phyloP scores from a whole-genome alignment of 2,888 invertebrate species.

The Sarcophaga variegata region DNA sequence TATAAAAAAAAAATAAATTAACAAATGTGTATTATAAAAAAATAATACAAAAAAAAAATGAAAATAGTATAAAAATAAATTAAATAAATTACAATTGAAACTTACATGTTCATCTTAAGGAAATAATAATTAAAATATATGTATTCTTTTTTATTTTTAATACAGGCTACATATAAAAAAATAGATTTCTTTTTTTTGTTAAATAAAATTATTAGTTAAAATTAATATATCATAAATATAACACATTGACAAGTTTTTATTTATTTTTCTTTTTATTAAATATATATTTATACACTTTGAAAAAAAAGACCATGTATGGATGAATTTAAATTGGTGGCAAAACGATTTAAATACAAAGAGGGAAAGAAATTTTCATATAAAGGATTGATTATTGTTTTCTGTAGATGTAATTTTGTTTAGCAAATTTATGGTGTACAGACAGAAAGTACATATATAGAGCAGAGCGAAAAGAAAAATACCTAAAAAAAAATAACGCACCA shows the following conservation, averaged over 20 bases:
- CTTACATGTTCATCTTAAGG: slow-evolving; percentile 12
- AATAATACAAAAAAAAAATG: not conserved
- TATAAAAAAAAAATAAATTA: not conserved
- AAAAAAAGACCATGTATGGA: slow-evolving; percentile 56
- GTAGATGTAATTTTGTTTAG: too few species aligned
- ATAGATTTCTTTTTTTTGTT: not conserved
- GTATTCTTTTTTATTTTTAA: not conserved
- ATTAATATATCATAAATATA: slow-evolving; percentile 28
- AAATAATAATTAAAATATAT: slow-evolving; percentile 1
- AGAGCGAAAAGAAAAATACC: too few species aligned
- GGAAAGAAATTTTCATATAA: not conserved
- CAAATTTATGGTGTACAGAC: too few species aligned
- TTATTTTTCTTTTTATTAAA: slow-evolving; percentile 16
- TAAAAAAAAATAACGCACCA: too few species aligned
- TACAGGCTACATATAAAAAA: slow-evolving; percentile 19
- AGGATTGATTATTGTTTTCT: not conserved
- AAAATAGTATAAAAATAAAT: slow-evolving; percentile 2
- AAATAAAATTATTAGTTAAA: slow-evolving; percentile 12
- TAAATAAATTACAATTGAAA: not conserved
- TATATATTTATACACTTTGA: slow-evolving; percentile 1
- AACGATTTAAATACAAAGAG: slow-evolving; percentile 31
- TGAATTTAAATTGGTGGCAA: slow-evolving; percentile 55
- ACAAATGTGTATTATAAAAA: not conserved
- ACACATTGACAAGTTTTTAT: slow-evolving; percentile 26
- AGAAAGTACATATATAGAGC: too few species aligned